phyloP scores from a whole-genome alignment of 2,888 invertebrate genomes.

The Acanthosepion esculentum region DNA sequence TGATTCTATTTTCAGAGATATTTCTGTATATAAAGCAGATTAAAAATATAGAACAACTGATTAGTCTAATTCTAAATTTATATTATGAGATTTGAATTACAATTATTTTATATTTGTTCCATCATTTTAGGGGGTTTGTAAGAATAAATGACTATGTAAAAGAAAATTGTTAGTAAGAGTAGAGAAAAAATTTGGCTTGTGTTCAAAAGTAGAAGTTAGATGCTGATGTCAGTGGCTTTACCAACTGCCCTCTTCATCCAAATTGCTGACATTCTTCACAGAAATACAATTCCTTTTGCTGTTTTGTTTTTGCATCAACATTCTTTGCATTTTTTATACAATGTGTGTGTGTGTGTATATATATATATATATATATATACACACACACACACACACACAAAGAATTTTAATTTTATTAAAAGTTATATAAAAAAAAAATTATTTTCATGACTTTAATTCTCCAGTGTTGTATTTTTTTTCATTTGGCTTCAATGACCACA shows the following conservation, averaged over 20 bases:
- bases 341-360: neutral
- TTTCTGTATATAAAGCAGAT: too few species aligned
- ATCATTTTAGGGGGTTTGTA: neutral
- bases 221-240: slow-evolving; percentile 10
- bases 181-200: neutral
- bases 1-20: too few species aligned
- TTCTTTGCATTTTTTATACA: slow-evolving; percentile 3
- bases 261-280: neutral
- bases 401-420: too few species aligned
- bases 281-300: neutral
- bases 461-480: too few species aligned
- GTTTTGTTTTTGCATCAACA: neutral
- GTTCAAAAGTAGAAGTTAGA: neutral
- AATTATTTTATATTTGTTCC: neutral
- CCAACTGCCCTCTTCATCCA: neutral
- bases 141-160: neutral
- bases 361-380: neutral
- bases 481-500: too few species aligned
- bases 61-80: too few species aligned
- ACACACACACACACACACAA: neutral
- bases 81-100: too few species aligned
- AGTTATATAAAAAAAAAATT: too few species aligned
- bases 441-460: too few species aligned
- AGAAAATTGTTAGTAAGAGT: neutral
- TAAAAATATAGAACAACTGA: too few species aligned